Percentiles rank a stretch among this genome's conserved stretches.
Evolutionary conservation across 2,888 invertebrate species (phyloP).

Genomic region (Chaetogeoica ovagalla): DNA sequence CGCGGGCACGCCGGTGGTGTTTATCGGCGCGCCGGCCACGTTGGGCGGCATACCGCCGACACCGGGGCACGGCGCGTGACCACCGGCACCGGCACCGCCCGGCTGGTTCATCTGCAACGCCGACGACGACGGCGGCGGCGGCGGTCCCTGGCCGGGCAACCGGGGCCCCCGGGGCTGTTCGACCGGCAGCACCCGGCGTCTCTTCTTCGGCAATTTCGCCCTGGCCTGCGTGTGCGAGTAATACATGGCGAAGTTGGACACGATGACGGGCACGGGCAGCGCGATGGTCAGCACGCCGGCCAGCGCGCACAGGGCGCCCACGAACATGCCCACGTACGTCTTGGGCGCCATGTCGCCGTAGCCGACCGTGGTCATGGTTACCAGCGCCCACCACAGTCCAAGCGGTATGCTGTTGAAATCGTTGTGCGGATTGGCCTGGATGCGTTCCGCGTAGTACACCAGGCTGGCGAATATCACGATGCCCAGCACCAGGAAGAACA

Average conservation of each 20-base stretch:
- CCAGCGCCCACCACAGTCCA: constrained; percentile 98
- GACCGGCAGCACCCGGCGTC: constrained; percentile 93
- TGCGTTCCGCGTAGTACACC: constrained; percentile 96
- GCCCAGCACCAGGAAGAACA: constrained; percentile 96
- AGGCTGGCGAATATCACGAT: constrained; percentile 98
- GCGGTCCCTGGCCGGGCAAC: constrained; percentile 59
- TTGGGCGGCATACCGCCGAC: constrained; percentile 60
- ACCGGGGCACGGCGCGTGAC: constrained; percentile 57
- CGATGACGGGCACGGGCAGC: constrained; percentile 97
- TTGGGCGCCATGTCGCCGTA: constrained; percentile 99
- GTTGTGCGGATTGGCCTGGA: constrained; percentile 92
- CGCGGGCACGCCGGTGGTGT: constrained; percentile 57
- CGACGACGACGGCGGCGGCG: constrained; percentile 58
- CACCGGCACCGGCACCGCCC: constrained; percentile 59
- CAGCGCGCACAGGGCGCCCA: constrained; percentile 95
- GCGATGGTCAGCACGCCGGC: constrained; percentile 99
- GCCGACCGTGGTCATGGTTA: constrained; percentile 98
- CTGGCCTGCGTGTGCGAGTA: constrained; percentile 92
- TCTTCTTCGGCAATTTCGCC: constrained; percentile 97
- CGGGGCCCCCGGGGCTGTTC: constrained; percentile 80
- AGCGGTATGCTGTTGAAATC: constrained; percentile 98
- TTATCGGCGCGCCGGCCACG: constrained; percentile 57
- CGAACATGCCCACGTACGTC: constrained; percentile 98
- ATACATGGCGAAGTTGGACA: constrained; percentile 98
- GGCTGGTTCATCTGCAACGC: constrained; percentile 58